Base-by-base conservation (phyloP, 64 coral and sea anemone species). In the Pachyseris speciosa region DNA sequence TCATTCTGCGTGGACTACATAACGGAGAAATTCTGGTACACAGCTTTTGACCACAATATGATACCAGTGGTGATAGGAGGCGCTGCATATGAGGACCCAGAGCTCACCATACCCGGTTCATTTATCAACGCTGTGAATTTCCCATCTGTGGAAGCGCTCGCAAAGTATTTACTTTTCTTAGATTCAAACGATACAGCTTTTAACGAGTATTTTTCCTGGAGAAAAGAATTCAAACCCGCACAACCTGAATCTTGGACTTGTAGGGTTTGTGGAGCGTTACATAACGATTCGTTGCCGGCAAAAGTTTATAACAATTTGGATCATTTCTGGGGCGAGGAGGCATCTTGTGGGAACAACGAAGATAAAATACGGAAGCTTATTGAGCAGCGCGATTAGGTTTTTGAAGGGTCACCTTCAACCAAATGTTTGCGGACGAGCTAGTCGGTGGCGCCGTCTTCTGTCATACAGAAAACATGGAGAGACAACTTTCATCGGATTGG, bases 11-110 rank as follows among this genome's bases (percentile, higher is more conserved):
- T 42, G 1, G 91, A 94, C 44, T 94, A 94, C 45, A 81, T 94
- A 22, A 87, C 91, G 9, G 91, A 94, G 30, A 94, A 94, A 83
- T 94, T 88, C 50, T 94, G 91, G 91, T 57, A 34, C 12, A 83
- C 33, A 1, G 39, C 84, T 10, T 49, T 87, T n/a, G 51, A 80
- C 2, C 74, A 80, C 60, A 37, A 81, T 43, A 88, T 61, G 29
- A 39, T 94, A 13, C 91, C 91, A 36, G 50, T 94, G 4, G 91
- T 94, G 42, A 28, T 69, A n/a, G n/a, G n/a, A n/a, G n/a, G n/a
- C n/a, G n/a, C n/a, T n/a, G n/a, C n/a, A n/a, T n/a, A n/a, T n/a
- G n/a, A n/a, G n/a, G n/a, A n/a, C n/a, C n/a, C n/a, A n/a, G n/a
- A n/a, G n/a, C n/a, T n/a, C n/a, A n/a, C n/a, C n/a, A n/a, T n/a